Conservation (phyloP, 2,797 vertebrate species). For the Microctenopoma stevenorrisi region DNA sequence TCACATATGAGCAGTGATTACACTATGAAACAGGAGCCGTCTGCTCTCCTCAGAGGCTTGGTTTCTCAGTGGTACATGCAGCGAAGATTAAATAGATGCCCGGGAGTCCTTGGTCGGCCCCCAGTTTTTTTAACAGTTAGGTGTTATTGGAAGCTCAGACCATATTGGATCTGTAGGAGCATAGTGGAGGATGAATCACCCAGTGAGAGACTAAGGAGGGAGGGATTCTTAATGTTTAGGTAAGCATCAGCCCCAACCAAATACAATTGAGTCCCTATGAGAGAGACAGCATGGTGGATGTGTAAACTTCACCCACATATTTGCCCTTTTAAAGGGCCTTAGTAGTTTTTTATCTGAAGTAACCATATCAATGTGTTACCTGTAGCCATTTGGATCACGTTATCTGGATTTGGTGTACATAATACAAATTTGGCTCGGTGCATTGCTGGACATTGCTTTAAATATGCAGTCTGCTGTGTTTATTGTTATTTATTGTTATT, state of each 20-base stretch:
- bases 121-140: constrained; percentile 46
- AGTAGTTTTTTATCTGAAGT: not conserved
- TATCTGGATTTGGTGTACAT: not conserved
- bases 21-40: constrained; percentile 60
- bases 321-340: not conserved
- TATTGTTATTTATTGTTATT: no score
- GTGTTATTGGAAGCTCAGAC: constrained; percentile 63
- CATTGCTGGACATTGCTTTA: not conserved
- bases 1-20: constrained; percentile 66
- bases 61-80: constrained; percentile 56
- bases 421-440: not conserved
- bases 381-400: not conserved
- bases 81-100: constrained; percentile 68
- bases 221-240: constrained; percentile 19
- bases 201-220: constrained; percentile 22
- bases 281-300: constrained; percentile 20
- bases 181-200: constrained; percentile 52
- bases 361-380: not conserved
- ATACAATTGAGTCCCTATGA: constrained; percentile 11
- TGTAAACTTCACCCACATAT: constrained; percentile 14
- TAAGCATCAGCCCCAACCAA: constrained; percentile 31
- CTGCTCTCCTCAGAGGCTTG: constrained; percentile 60
- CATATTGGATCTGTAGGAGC: constrained; percentile 41
- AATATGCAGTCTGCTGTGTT: constrained; percentile 1
- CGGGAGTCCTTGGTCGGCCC: constrained; percentile 42